Base-by-base conservation (phyloP, 2,113 vertebrate genomes). In the Podilymbus podiceps region DNA sequence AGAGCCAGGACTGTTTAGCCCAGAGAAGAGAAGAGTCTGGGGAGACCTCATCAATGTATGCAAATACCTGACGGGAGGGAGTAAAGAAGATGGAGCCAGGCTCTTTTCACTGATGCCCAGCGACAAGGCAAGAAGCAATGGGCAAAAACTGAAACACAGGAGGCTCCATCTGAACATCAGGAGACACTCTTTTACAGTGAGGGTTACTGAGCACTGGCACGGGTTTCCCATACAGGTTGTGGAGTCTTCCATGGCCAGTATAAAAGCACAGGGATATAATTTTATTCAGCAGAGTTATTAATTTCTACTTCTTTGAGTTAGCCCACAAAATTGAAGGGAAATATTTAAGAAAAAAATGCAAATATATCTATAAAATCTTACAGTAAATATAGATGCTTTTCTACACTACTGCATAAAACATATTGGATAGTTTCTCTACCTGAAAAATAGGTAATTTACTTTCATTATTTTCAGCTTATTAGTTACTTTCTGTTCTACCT, bases 21-120 rank as follows among this genome's bases (percentile, higher is more conserved):
- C 47, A 31, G 7, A 72, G 13, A 82, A 18, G 24, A 50, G 24
- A 50, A 49, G 30, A 17, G 2, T 69, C 12, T 13, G 42, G 33
- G 33, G 46, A 60, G 8, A 62, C 14, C 44, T 50, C 15, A 31
- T 31, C 27, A 49, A 18, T 59, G 8, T 50, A 14, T 62, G 15
- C 8, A 49, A 62, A 49, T 6, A 22, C 11, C 47, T 27, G 31
- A 23, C 0, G 0, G 17, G 5, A 68, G 14, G 6, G 38, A 52
- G 20, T n/a, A 46, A 74, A 50, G 22, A 42, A 50, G 22, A 42
- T 20, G 9, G 15, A 50, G 15, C 8, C 33, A 30, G 25, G 12
- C 21, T 50, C n/a, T 38, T 52, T 71, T 38, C 31, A 58, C 23
- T 46, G 31, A 40, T 58, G 12, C 17, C 33, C 56, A 31, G 49